Base-by-base conservation (phyloP, 2,888 invertebrate species). In the Lysandra bellargus region DNA sequence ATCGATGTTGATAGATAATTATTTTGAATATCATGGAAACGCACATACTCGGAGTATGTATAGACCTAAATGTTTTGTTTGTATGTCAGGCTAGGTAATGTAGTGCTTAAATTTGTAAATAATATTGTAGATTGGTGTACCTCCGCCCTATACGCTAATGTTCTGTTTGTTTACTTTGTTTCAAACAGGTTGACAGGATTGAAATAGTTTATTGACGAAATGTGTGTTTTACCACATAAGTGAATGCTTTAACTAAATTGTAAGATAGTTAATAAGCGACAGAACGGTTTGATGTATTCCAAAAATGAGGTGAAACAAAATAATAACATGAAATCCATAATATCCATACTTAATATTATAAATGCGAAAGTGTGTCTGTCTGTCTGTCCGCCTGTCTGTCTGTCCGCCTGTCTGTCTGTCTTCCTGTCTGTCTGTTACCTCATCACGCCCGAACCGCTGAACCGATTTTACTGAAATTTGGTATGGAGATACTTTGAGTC, bases 201-300 rank as follows among this genome's bases (percentile, higher is more conserved):
- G 80, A 79, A 69, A 77, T 77, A 78, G 78, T 74, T 75, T 81
- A 80, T 60, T 81, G 83, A 81, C 80, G 81, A 83, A 87, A 87
- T 78, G 44, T 87, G 87, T 89, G 90, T 91, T 85, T 84, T 82
- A 87, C 87, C 90, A 92, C 90, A 90, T 89, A 89, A 86, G 87
- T 87, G 88, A 86, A 92, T 91, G 94, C 94, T 94, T 94, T 94
- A 94, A 94, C 90, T 94, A 94, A 87, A 90, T 84, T 89, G 83
- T 93, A 94, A 94, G 93, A 90, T 92, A 92, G 91, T 85, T 81
- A 86, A 85, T 91, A 91, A 88, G 88, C 85, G 81, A 83, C 81
- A 79, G 74, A 83, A 83, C 82, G 79, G 79, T 61, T 17, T 44
- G 37, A 6, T 76, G 53, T 76, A 53, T 76, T 57, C 1, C 0